A percentile compares a stretch with the other conserved stretches of the same genome.
These are phyloP conservation scores for Enteromius viviparus DNA, from an alignment of 2,797 vertebrate species.

Conservation along the genomic window DNA sequence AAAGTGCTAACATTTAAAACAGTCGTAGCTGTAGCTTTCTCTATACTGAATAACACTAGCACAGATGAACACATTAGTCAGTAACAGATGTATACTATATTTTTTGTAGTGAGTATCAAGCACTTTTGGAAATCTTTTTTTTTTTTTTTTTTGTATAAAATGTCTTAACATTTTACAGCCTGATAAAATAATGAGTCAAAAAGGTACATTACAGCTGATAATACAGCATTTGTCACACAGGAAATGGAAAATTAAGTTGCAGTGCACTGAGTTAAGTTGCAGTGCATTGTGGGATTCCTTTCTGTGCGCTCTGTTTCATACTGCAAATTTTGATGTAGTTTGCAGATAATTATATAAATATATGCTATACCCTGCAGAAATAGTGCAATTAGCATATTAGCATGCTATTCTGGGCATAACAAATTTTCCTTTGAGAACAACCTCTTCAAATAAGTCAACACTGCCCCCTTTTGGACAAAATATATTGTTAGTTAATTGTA, in stretches of 20 bases:
- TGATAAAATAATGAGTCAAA: background rate
- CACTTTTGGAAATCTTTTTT: background rate
- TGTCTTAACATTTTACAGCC: background rate
- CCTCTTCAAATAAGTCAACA: slow-evolving; percentile 14
- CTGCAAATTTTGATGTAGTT: background rate
- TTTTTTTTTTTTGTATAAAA: background rate
- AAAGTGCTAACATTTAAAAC: background rate
- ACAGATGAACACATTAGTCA: background rate
- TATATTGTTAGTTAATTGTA: background rate
- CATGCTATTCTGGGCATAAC: background rate
- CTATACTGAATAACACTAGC: background rate
- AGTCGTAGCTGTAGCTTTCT: background rate
- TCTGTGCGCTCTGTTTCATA: background rate
- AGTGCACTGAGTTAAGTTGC: background rate
- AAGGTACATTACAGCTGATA: background rate
- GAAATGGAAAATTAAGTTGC: background rate
- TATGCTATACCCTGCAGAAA: background rate
- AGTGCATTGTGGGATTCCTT: background rate
- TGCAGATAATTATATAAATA: background rate
- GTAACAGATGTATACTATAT: background rate
- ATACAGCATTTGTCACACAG: background rate
- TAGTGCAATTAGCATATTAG: background rate
- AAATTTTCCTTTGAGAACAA: background rate
- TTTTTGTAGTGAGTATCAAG: background rate
- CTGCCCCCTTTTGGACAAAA: slow-evolving; percentile 44